Conservation (phyloP, 2,888 invertebrate species). For the Mycalesis mineus region DNA sequence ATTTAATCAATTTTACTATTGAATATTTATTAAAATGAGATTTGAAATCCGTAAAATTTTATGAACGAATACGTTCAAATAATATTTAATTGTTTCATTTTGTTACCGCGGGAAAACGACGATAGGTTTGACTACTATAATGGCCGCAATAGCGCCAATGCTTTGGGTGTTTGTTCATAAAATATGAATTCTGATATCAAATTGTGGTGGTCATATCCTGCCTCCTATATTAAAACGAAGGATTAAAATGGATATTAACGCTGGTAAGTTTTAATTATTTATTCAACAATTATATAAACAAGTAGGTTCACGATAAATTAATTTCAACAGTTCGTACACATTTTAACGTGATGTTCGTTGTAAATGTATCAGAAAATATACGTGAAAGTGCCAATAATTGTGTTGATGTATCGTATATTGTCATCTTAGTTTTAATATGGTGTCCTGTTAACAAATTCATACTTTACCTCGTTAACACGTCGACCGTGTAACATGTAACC, state of each 20-base stretch:
- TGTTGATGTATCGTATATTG: not conserved
- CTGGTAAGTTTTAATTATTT: constrained; percentile 53
- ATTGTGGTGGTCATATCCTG: constrained; percentile 44
- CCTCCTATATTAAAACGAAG: constrained; percentile 44
- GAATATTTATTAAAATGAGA: constrained; percentile 18
- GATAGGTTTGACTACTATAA: constrained; percentile 72
- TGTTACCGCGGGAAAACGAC: constrained; percentile 74
- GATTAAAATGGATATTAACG: constrained; percentile 72
- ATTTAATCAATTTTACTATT: constrained; percentile 12
- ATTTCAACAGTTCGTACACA: constrained; percentile 1
- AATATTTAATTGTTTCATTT: constrained; percentile 29
- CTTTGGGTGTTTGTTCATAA: constrained; percentile 64
- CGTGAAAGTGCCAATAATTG: not conserved
- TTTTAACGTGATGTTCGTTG: not conserved
- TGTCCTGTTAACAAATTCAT: not conserved
- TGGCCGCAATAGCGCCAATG: constrained; percentile 78
- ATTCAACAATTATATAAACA: constrained; percentile 1
- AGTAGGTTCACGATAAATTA: not conserved
- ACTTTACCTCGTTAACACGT: constrained; percentile 16
- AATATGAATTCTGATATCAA: constrained; percentile 51
- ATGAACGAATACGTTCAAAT: constrained; percentile 26
- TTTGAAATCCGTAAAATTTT: constrained; percentile 17
- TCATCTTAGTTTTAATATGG: not conserved
- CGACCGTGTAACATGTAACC: constrained; percentile 14
- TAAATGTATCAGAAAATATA: not conserved